Base-by-base conservation (phyloP, 1,140 invertebrate genomes). In the Bombus huntii region DNA sequence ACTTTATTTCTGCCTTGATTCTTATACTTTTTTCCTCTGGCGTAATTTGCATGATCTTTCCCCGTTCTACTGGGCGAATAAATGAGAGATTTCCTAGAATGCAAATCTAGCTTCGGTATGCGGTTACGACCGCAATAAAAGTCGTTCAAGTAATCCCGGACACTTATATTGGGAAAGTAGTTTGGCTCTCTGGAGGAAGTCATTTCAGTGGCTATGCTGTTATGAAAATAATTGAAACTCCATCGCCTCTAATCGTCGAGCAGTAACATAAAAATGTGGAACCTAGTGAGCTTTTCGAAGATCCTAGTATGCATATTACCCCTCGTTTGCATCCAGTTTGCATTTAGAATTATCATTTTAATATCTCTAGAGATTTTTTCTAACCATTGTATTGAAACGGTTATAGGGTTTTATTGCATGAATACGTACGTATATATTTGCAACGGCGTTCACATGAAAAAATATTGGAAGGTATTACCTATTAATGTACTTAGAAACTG, bases 171-270 rank as follows among this genome's bases (percentile, higher is more conserved):
- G 76, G 31, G 66, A 65, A 74, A 87, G 81, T 79, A 66, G 77
- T 84, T 78, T 71, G 39, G 53, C 15, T 53, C 79, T 37, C 28
- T 34, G 57, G 31, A 25, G 53, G 70, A 81, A 83, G 31, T 81
- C 83, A 80, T 88, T 84, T 18, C 81, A 73, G 72, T 66, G 79
- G 76, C 78, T 71, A 9, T 37, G 25, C 44, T 68, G 83, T 90
- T 90, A 90, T 81, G 53, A 86, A 70, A 90, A 90, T 90, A 90
- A 90, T 88, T 88, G 84, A 87, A 87, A 83, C 82, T 81, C 85
- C 59, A 72, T 87, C 73, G 68, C 47, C 31, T 42, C 68, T 87
- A 87, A 85, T 85, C 70, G 75, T 31, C 76, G 18, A 18, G 53
- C 57, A 70, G 80, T 81, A 80, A 85, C 57, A 37, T 15, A 37